Conservation (phyloP, 2,113 vertebrate genomes). For the Prolemur simus region DNA sequence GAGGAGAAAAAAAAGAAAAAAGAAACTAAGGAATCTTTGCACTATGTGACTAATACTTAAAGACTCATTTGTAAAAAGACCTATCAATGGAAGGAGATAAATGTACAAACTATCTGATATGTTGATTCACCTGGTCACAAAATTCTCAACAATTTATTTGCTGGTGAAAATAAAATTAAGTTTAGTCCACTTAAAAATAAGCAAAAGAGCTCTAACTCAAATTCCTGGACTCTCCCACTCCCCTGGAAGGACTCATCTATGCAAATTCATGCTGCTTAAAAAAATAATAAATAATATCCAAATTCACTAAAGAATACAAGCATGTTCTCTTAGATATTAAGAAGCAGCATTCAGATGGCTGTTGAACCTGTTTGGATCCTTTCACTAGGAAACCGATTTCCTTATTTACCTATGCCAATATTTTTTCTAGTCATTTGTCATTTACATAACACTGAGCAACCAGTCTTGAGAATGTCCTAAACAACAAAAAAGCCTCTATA, state of each 20-base stretch:
- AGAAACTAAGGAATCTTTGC: neutral
- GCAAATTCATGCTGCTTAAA: slow-evolving; percentile 31
- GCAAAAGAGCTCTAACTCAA: slow-evolving; percentile 49
- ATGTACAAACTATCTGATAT: slow-evolving; percentile 18
- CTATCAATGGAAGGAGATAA: neutral
- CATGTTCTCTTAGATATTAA: slow-evolving; percentile 75
- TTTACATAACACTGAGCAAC: slow-evolving; percentile 89
- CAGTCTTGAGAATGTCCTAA: slow-evolving; percentile 87
- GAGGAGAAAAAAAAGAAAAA: neutral
- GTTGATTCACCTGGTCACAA: slow-evolving; percentile 10
- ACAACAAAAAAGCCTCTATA: slow-evolving; percentile 92
- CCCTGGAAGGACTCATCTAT: slow-evolving; percentile 22
- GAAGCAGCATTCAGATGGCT: slow-evolving; percentile 71
- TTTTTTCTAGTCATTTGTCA: slow-evolving; percentile 85
- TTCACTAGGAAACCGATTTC: slow-evolving; percentile 79
- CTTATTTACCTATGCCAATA: slow-evolving; percentile 81
- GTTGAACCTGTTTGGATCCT: slow-evolving; percentile 77
- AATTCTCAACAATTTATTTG: slow-evolving; percentile 52
- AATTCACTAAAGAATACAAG: slow-evolving; percentile 53
- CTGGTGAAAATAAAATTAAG: slow-evolving; percentile 47
- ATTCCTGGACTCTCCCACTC: neutral
- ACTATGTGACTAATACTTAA: neutral
- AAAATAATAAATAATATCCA: slow-evolving; percentile 68
- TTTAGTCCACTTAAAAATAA: neutral
- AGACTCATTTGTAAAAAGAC: neutral